Conservation (phyloP, 2,888 invertebrate species). For the Ophraella communa region DNA sequence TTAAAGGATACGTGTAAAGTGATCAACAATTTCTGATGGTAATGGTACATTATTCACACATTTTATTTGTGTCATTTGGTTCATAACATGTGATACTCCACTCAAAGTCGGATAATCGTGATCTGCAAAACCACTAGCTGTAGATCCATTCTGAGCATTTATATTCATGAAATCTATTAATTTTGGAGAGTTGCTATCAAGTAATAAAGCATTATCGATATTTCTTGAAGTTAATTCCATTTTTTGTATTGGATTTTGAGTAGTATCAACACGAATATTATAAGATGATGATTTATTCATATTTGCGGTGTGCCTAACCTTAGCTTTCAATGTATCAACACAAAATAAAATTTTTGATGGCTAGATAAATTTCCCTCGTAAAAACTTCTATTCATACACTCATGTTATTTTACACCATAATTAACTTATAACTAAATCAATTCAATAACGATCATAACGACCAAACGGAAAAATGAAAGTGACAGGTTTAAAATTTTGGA, state of each 20-base stretch:
- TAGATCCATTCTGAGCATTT: slow-evolving; percentile 73
- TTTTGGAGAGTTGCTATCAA: slow-evolving; percentile 75
- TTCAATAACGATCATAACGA: background rate
- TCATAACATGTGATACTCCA: slow-evolving; percentile 69
- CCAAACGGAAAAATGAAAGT: slow-evolving; percentile 1
- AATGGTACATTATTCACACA: slow-evolving; percentile 85
- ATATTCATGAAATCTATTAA: slow-evolving; percentile 74
- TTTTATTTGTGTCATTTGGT: slow-evolving; percentile 78
- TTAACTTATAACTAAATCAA: too few species aligned
- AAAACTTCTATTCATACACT: background rate
- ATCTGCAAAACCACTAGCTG: slow-evolving; percentile 89
- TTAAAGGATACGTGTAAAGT: slow-evolving; percentile 89
- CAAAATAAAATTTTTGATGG: too few species aligned
- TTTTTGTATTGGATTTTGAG: slow-evolving; percentile 64
- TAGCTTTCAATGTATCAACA: background rate
- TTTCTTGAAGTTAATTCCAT: slow-evolving; percentile 81
- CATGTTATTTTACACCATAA: background rate
- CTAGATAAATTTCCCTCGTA: background rate
- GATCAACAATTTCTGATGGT: slow-evolving; percentile 93
- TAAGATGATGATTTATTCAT: slow-evolving; percentile 25
- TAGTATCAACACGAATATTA: slow-evolving; percentile 13
- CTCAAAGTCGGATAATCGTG: slow-evolving; percentile 88
- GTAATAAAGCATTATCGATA: slow-evolving; percentile 75
- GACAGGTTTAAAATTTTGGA: background rate
- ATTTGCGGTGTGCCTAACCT: slow-evolving; percentile 2